phyloP scores from a whole-genome alignment of 30 jellyfish, hydroid and myxozoan species.

The Haliclystus octoradiatus region DNA sequence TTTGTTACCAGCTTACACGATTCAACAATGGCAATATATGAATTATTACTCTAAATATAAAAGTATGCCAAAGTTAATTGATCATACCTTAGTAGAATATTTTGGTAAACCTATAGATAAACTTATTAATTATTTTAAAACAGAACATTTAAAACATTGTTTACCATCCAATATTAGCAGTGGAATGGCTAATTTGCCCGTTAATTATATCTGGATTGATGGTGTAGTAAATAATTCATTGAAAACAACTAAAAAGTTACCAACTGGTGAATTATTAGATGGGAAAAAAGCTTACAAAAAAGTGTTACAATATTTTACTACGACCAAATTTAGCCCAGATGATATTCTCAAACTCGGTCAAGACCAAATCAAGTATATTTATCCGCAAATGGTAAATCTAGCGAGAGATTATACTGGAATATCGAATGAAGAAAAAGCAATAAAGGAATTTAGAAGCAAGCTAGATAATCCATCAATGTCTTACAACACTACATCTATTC shows the following conservation, averaged over 20 bases:
- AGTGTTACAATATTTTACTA: constrained; percentile 79
- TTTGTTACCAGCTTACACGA: too few relatives aligned
- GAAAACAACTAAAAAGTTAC: constrained; percentile 54
- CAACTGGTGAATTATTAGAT: constrained; percentile 75
- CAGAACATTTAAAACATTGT: constrained; percentile 56
- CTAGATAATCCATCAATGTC: constrained; percentile 41
- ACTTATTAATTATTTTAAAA: constrained; percentile 37
- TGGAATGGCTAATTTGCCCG: constrained; percentile 70
- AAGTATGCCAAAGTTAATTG: constrained; percentile 21
- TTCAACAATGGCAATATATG: too few relatives aligned
- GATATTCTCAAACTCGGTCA: constrained; percentile 50
- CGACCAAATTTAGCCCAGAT: constrained; percentile 55
- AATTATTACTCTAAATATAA: too few relatives aligned
- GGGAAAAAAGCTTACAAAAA: constrained; percentile 67
- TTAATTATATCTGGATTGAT: constrained; percentile 57
- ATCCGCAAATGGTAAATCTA: constrained; percentile 42
- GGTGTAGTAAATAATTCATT: constrained; percentile 38
- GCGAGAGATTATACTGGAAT: too few relatives aligned
- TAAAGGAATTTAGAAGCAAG: constrained; percentile 42
- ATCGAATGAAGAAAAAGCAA: constrained; percentile 35
- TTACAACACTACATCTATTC: constrained; percentile 64
- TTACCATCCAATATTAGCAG: constrained; percentile 50
- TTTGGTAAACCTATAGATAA: constrained; percentile 49
- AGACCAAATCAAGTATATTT: constrained; percentile 33
- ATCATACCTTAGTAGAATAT: constrained; percentile 22